Conservation (phyloP, 2,113 vertebrate species). For the Oncorhynchus keta region DNA sequence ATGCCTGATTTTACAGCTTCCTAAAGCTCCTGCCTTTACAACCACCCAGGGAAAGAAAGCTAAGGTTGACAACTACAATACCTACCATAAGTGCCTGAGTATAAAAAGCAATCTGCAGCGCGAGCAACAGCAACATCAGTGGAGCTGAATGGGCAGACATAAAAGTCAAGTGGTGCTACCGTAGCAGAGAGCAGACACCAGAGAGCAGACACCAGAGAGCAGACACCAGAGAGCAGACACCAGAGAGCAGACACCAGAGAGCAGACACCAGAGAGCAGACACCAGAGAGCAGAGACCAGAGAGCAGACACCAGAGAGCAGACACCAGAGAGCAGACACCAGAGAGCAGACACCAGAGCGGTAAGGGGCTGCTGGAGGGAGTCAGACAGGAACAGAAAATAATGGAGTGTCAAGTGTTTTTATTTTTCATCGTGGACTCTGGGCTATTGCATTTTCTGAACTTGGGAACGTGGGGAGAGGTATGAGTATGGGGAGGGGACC, state of each 20-base stretch:
- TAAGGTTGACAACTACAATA: too few species aligned
- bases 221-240: neutral
- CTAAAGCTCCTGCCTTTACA: too few species aligned
- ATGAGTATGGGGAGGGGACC: too few species aligned
- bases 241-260: neutral
- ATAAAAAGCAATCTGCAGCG: neutral
- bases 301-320: too few species aligned
- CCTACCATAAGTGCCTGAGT: neutral
- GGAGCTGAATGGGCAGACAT: constrained; percentile 22
- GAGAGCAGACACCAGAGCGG: neutral
- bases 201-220: neutral
- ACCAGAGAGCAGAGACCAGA: neutral
- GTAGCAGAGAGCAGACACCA: too few species aligned
- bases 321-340: neutral
- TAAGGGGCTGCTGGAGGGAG: constrained; percentile 6
- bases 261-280: neutral
- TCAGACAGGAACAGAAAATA: constrained; percentile 26
- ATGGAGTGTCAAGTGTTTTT: constrained; percentile 30
- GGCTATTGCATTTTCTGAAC: constrained; percentile 35
- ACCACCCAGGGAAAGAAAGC: too few species aligned
- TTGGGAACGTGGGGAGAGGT: neutral
- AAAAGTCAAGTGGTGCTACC: constrained; percentile 20
- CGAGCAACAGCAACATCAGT: constrained; percentile 17
- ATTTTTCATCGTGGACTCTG: constrained; percentile 16
- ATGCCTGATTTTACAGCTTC: too few species aligned